Evolutionary conservation across 2,888 invertebrate species (phyloP).

Genomic region (Platycheirus albimanus): DNA sequence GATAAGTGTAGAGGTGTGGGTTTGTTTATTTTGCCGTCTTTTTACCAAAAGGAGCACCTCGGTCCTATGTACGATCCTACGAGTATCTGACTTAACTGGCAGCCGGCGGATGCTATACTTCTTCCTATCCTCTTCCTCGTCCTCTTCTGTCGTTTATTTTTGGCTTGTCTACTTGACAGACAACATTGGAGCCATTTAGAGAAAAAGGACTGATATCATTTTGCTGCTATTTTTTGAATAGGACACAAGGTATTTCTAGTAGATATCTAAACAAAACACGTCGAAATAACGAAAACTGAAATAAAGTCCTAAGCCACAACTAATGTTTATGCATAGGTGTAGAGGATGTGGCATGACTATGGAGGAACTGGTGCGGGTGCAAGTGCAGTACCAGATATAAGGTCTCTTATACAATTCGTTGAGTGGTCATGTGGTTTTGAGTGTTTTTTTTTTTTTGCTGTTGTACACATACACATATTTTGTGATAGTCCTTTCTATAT

Average conservation of each 20-base stretch:
- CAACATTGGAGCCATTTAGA: conserved; percentile 63
- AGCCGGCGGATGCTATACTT: neutral
- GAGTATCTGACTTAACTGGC: no score
- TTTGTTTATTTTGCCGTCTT: conserved; percentile 16
- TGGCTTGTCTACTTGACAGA: conserved; percentile 70
- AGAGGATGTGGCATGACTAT: conserved; percentile 50
- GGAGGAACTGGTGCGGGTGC: conserved; percentile 8
- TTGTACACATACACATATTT: neutral
- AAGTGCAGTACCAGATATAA: conserved; percentile 53
- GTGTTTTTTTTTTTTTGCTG: conserved; percentile 5
- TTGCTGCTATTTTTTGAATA: conserved; percentile 30
- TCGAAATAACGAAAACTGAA: conserved; percentile 44
- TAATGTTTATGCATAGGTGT: conserved; percentile 74
- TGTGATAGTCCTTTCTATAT: conserved; percentile 13
- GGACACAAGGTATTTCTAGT: neutral
- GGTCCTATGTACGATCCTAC: no score
- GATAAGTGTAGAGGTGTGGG: conserved; percentile 23
- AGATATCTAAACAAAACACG: conserved; percentile 9
- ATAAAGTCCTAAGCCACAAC: conserved; percentile 71
- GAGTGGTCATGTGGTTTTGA: conserved; percentile 68
- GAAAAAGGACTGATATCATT: conserved; percentile 51
- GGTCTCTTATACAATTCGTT: conserved; percentile 70
- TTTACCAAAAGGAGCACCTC: neutral
- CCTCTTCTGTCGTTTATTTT: conserved; percentile 53
- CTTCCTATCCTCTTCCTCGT: no score